Evolutionary conservation across 2,797 vertebrate species (phyloP), one percentile per base, ranked within the genome.

Genomic region (Phrynocephalus vlangalii): DNA sequence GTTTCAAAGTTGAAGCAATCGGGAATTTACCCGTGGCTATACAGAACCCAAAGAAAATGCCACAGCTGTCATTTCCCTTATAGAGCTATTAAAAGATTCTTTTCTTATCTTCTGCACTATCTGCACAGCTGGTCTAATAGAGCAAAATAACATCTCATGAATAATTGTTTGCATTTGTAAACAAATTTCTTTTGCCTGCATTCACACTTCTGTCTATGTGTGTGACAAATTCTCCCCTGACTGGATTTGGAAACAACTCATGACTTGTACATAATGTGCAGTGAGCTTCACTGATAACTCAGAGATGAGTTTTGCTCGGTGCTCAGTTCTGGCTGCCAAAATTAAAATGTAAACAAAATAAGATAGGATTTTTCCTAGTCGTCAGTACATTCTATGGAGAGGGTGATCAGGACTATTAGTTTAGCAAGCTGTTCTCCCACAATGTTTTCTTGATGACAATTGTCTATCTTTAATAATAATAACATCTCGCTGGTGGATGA

Each of bases 91-190:
- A 78, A 80, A 84, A 84, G 80, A 75, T 85, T 92, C 67, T 88
- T 88, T 90, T 90, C 73, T 80, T 90, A 90, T 77, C 56, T 83
- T 78, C 3, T 86, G 78, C 90, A 90, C 78, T 30, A 81, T 90
- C 70, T 50, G 68, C 81, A 26, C 52, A 82, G 83, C 89, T 82
- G 91, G 70, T 20, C 80, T 90, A 91, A 80, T 10, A 86, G 11
- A 89, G 89, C 68, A 89, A 91, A 82, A 68, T 86, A 80, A 75
- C 91, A 87, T 94, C 91, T 93, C 72, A 80, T 86, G 11, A 90
- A 92, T 79, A 85, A 85, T 33, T 0, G 6, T 86, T 82, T 92
- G 83, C 91, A 88, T 9, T 85, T 84, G 88, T 83, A 81, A 86
- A 90, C 86, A 67, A 92, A 82, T 80, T 50, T 90, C 16, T 9